phyloP scores from a whole-genome alignment of 2,888 invertebrate species.

The Epirrita christyi region DNA sequence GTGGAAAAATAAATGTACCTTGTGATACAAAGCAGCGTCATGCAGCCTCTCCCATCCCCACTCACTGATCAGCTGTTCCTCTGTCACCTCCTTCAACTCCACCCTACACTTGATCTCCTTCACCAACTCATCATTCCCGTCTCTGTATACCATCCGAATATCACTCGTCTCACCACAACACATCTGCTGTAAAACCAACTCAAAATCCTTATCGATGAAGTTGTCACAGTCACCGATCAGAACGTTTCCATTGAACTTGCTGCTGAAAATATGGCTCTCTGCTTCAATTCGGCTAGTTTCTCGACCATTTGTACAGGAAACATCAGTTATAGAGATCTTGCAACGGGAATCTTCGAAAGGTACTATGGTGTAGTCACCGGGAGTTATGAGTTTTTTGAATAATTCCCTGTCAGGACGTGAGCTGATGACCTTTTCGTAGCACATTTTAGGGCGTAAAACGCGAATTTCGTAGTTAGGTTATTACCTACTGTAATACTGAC shows the following conservation, averaged over 20 bases:
- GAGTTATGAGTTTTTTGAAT: conserved; percentile 62
- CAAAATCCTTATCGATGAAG: conserved; percentile 81
- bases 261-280: conserved; percentile 63
- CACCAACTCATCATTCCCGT: conserved; percentile 53
- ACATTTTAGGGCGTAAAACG: conserved; percentile 46
- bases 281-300: conserved; percentile 62
- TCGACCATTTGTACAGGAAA: conserved; percentile 55
- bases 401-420: conserved; percentile 68
- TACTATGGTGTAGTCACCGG: conserved; percentile 70
- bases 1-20: conserved; percentile 53
- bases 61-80: conserved; percentile 80
- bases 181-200: conserved; percentile 82
- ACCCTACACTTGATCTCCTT: conserved; percentile 70
- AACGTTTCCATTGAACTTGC: conserved; percentile 70
- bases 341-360: conserved; percentile 78
- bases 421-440: conserved; percentile 57
- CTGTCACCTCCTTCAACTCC: conserved; percentile 69
- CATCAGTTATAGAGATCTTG: conserved; percentile 61
- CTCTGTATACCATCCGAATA: conserved; percentile 65
- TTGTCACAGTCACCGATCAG: conserved; percentile 77
- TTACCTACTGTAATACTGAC: too few species aligned
- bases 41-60: conserved; percentile 84
- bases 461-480: too few species aligned
- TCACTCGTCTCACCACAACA: conserved; percentile 73
- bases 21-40: conserved; percentile 77